Percentiles rank a stretch among this genome's conserved stretches.
Evolutionary conservation across 2,113 vertebrate genomes (phyloP).

Genomic region (Anolis sagrei): DNA sequence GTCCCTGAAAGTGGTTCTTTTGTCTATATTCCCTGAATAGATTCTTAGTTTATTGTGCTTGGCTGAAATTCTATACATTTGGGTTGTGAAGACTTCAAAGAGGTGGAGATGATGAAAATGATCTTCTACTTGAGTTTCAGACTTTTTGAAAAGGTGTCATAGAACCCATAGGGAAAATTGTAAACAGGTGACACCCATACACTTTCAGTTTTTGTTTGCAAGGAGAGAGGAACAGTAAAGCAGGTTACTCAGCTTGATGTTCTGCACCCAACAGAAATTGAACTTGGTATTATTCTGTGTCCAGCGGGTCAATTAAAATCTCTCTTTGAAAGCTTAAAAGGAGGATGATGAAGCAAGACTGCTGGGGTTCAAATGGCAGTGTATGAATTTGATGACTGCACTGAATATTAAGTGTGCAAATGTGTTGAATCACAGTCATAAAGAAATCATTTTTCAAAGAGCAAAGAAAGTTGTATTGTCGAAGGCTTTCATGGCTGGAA

Average conservation of each 20-base stretch:
- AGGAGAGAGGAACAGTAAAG: background rate
- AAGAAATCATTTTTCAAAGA: too few species aligned
- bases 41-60: constrained; percentile 23
- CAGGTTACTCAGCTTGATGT: background rate
- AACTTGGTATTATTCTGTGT: background rate
- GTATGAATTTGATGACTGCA: background rate
- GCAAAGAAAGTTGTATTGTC: background rate
- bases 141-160: background rate
- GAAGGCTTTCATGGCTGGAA: too few species aligned
- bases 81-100: constrained; percentile 2
- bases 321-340: background rate
- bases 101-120: constrained; percentile 5
- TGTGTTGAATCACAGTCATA: background rate
- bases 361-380: background rate
- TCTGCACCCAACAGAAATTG: background rate
- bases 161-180: constrained; percentile 2
- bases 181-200: accelerated
- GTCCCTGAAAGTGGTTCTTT: background rate
- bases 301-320: background rate
- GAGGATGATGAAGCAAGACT: background rate
- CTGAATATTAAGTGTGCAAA: background rate
- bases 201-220: background rate
- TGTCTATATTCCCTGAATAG: constrained; percentile 36
- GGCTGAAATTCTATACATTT: constrained; percentile 35
- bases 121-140: constrained; percentile 18